Evolutionary conservation across 2,113 vertebrate species (phyloP).

Genomic region (Enhydra lutris): DNA sequence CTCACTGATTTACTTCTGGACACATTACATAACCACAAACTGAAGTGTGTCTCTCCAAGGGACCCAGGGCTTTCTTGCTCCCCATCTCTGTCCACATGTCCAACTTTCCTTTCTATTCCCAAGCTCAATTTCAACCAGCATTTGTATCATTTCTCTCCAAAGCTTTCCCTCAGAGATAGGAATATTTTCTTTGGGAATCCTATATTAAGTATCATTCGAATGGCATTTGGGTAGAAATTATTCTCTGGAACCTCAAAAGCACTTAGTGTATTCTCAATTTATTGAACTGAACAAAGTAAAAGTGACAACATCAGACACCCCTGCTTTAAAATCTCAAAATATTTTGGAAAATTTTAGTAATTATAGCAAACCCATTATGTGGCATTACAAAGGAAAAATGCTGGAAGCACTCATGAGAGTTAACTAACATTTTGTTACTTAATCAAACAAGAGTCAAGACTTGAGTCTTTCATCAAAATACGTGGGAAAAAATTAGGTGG

Average conservation of each 20-base stretch:
- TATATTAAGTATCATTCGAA: neutral
- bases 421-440: neutral
- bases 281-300: neutral
- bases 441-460: neutral
- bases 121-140: neutral
- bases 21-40: neutral
- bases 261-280: neutral
- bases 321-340: neutral
- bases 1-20: neutral
- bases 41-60: neutral
- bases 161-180: neutral
- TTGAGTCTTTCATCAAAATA: constrained; percentile 9
- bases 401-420: neutral
- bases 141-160: neutral
- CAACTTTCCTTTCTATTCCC: neutral
- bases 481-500: neutral
- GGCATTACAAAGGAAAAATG: neutral
- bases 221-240: neutral
- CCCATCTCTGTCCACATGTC: neutral
- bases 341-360: neutral
- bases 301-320: neutral
- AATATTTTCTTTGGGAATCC: neutral
- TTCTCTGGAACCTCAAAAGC: neutral
- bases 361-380: neutral
- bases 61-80: neutral